Evolutionary conservation across 2,113 vertebrate genomes (phyloP), one percentile per base, ranked within the genome.

Genomic region (Anhinga rufa): DNA sequence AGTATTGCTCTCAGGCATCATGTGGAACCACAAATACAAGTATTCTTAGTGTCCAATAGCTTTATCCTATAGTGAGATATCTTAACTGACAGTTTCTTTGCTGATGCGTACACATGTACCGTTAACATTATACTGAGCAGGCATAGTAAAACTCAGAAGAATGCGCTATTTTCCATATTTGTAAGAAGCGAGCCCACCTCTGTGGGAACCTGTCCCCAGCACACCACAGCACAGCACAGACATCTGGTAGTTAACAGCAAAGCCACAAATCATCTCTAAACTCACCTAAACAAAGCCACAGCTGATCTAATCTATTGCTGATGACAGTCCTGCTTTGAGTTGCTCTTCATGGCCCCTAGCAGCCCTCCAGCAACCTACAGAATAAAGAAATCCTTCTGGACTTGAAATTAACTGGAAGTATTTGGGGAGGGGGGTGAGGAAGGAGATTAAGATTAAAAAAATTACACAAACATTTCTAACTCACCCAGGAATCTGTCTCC

Each of bases 221-320:
- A 90, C 42, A 72, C 48, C 61, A 65, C 26, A 32, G 36, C 57
- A 90, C 42, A 72, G 55, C 61, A 65, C 29, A 32, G 36, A 76
- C 65, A 89, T 76, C 77, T 84, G 86, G 81, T 49, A 86, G 77
- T 44, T 81, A 94, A 90, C 44, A 86, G 65, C 44, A 94, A 91
- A 85, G 77, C 65, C 81, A 93, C 93, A 84, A 91, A 84, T 91
- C 72, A 75, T 88, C 61, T 86, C 54, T 70, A 77, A 93, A 94
- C 28, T 72, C 76, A 86, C 64, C 68, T 61, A 93, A 90, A 90
- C 71, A 90, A 90, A 94, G 76, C 42, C 51, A 55, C 40, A 51
- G 76, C 68, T 86, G 15, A 92, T 79, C 66, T 74, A 42, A 86
- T 83, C 48, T 83, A 86, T 80, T 80, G 91, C 60, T 84, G 55